Base-by-base conservation (phyloP, 2,797 vertebrate genomes). In the Ctenopoma multispine region DNA sequence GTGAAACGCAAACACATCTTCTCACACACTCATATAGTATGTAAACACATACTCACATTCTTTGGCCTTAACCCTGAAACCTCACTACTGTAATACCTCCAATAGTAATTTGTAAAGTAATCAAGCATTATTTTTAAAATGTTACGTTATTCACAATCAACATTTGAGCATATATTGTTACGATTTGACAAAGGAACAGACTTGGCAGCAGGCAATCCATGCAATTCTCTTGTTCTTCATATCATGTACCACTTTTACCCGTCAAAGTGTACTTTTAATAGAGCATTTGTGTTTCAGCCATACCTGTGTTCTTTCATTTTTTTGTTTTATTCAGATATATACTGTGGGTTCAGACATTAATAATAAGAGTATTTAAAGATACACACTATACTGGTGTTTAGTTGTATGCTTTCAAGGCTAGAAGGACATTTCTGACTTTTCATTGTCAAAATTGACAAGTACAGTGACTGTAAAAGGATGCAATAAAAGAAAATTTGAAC, bases 41-140 rank as follows among this genome's bases (percentile, higher is more conserved):
- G 8, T 77, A 60, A 69, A 72, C 63, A 51, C 53, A 65, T 18
- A 57, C 64, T 77, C 77, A 77, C 66, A 38, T 77, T 72, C 81
- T 85, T 89, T 89, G 83, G 92, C 91, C 92, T 92, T 93, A 92
- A 92, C 63, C 82, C 69, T 68, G 51, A 77, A 87, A 72, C 62
- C 72, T 85, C 18, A 50, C 57, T 21, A 67, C 81, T 81, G 72
- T 34, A 75, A 70, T 75, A 90, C 81, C 80, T 85, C 62, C 77
- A 73, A 84, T 83, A 84, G 79, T 89, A 79, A 72, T 43, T 68
- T 66, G 55, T 75, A 68, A 83, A 76, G 51, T 18, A 72, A 60
- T 58, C 58, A 63, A 69, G 10, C 48, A 54, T 69, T 56, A 49
- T 72, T 62, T 58, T 49, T 11, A 63, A 20, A 64, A 54, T 77